These are phyloP conservation scores for Cepaea nemoralis DNA, from an alignment of 1,140 invertebrate genomes.

Conservation along the genomic window DNA sequence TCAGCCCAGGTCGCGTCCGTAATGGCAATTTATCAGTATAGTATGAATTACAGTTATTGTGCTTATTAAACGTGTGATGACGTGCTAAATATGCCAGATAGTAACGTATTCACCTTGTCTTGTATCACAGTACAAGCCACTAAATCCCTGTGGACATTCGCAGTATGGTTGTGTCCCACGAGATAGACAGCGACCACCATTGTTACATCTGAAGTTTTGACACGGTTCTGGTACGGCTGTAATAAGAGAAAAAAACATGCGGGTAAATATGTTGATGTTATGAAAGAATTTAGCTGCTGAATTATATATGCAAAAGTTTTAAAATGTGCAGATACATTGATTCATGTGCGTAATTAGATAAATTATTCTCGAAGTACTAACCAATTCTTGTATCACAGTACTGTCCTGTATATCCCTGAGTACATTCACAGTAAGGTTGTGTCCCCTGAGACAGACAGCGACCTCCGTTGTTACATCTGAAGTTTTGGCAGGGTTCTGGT, in stretches of 20 bases:
- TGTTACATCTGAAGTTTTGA: not conserved
- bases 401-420: not conserved
- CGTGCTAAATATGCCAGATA: too few relatives aligned
- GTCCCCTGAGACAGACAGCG: not conserved
- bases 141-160: not conserved
- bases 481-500: too few relatives aligned
- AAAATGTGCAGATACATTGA: too few relatives aligned
- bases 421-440: conserved; percentile 1
- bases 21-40: too few relatives aligned
- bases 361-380: too few relatives aligned
- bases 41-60: too few relatives aligned
- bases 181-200: not conserved
- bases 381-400: not conserved
- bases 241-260: not conserved
- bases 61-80: too few relatives aligned
- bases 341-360: too few relatives aligned
- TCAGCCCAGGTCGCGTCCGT: too few relatives aligned
- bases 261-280: too few relatives aligned
- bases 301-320: too few relatives aligned
- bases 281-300: too few relatives aligned
- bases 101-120: not conserved
- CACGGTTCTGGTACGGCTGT: not conserved
- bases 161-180: not conserved
- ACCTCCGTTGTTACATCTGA: not conserved
- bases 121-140: not conserved